phyloP scores from a whole-genome alignment of 2,113 vertebrate genomes.

The Carlito syrichta region DNA sequence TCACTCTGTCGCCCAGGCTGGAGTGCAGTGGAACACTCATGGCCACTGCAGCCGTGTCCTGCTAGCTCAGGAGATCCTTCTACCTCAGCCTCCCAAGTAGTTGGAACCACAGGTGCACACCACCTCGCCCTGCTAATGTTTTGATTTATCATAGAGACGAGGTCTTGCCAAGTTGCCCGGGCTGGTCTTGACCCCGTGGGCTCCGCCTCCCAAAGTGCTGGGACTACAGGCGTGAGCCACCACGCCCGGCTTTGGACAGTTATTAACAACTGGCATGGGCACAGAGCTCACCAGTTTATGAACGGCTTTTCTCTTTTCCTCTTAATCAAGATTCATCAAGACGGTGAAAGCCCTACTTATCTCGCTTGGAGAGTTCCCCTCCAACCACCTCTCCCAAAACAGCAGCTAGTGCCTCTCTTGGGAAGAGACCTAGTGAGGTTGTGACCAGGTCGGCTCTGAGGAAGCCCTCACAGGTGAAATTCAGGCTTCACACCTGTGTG shows the following conservation, averaged over 20 bases:
- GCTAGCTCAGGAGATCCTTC: too few species aligned
- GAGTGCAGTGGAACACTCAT: too few species aligned
- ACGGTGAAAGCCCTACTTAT: not conserved
- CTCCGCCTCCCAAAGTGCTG: too few species aligned
- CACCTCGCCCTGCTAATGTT: too few species aligned
- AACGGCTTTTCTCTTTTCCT: not conserved
- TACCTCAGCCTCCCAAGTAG: too few species aligned
- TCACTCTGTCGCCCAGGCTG: too few species aligned
- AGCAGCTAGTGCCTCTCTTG: not conserved
- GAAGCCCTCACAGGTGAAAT: not conserved
- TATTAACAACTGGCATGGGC: not conserved
- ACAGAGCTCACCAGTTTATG: not conserved
- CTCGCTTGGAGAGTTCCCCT: not conserved
- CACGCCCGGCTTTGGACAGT: not conserved
- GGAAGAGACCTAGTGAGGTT: not conserved
- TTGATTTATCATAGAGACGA: too few species aligned
- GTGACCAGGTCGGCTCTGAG: not conserved
- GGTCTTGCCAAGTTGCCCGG: too few species aligned
- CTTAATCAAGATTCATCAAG: not conserved
- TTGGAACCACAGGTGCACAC: too few species aligned
- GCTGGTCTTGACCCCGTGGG: too few species aligned
- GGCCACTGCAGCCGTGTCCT: too few species aligned
- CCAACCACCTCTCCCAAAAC: not conserved
- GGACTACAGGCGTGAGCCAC: too few species aligned
- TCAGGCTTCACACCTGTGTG: not conserved